Conservation (phyloP, 2,888 invertebrate species). For the Lordiphosa fenestrarum region DNA sequence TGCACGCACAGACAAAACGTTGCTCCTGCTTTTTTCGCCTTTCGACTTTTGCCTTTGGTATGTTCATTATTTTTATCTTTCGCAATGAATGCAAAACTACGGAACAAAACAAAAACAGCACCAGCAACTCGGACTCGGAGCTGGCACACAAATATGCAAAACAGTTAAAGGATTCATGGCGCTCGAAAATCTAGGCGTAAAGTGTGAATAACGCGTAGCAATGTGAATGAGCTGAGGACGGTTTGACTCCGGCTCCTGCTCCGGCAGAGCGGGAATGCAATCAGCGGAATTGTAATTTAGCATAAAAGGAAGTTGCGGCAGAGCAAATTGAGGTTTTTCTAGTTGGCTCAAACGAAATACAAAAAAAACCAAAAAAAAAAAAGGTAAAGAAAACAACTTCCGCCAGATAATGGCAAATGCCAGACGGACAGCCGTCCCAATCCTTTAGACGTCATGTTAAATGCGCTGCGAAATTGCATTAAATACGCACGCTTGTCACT, state of each 20-base stretch:
- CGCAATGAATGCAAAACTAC: conserved; percentile 69
- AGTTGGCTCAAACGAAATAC: conserved; percentile 12
- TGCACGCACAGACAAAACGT: conserved; percentile 54
- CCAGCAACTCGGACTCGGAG: conserved; percentile 3
- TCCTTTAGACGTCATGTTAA: conserved; percentile 67
- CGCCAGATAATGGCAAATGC: conserved; percentile 63
- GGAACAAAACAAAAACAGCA: conserved; percentile 46
- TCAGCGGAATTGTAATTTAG: conserved; percentile 80
- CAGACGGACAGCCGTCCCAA: conserved; percentile 20
- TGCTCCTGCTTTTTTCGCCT: conserved; percentile 46
- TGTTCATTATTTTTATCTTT: conserved; percentile 78
- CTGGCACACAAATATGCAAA: conserved; percentile 69
- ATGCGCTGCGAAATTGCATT: conserved; percentile 80
- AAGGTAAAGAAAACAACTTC: conserved; percentile 60
- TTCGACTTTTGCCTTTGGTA: conserved; percentile 71
- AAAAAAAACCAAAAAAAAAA: conserved; percentile 2
- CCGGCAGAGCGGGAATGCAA: conserved; percentile 66
- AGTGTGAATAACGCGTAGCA: conserved; percentile 66
- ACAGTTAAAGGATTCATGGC: conserved; percentile 70
- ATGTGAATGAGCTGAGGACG: conserved; percentile 67
- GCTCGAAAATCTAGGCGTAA: conserved; percentile 73
- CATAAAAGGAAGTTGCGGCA: conserved; percentile 72
- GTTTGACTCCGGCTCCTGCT: conserved; percentile 36
- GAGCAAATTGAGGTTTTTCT: conserved; percentile 59
- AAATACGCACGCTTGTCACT: conserved; percentile 80